These are phyloP conservation scores for Cryptomyrus ogoouensis DNA, from an alignment of 2,113 vertebrate genomes.

Conservation along the genomic window DNA sequence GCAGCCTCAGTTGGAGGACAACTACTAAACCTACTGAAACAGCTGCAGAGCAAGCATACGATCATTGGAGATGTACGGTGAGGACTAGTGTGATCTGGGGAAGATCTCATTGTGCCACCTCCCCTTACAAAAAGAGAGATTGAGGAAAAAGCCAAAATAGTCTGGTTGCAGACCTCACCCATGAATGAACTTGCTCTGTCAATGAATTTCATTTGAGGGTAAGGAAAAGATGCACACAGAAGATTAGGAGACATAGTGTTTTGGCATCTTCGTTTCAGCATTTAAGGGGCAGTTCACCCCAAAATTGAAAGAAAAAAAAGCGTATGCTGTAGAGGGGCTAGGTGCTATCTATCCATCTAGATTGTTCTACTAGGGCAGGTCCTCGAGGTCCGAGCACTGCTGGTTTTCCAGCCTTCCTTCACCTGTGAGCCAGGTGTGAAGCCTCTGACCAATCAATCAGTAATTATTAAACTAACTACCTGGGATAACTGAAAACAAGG, in stretches of 20 bases:
- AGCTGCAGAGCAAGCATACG: constrained; percentile 71
- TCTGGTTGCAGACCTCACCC: not conserved
- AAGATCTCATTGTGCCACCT: not conserved
- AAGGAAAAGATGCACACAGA: not conserved
- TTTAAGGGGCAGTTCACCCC: not conserved
- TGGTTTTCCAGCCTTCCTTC: too few species aligned
- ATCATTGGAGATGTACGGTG: constrained; percentile 88
- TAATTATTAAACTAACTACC: too few species aligned
- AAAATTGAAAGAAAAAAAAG: not conserved
- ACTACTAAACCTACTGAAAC: constrained; percentile 64
- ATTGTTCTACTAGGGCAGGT: not conserved
- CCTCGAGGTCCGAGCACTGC: too few species aligned
- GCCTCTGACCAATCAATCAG: too few species aligned
- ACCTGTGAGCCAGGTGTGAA: too few species aligned
- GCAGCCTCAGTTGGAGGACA: constrained; percentile 69
- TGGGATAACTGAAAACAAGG: too few species aligned
- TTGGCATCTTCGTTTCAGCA: not conserved
- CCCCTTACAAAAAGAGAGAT: not conserved
- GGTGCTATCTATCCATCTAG: not conserved
- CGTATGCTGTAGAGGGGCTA: too few species aligned
- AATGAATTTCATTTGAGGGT: not conserved
- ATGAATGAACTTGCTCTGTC: not conserved
- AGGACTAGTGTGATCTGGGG: not conserved
- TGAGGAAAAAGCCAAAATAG: not conserved
- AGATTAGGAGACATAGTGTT: not conserved